A percentile compares a stretch with the other conserved stretches of the same genome.
Evolutionary conservation across 2,888 invertebrate species (phyloP).

Genomic region (Pachliopta kotzebuea): DNA sequence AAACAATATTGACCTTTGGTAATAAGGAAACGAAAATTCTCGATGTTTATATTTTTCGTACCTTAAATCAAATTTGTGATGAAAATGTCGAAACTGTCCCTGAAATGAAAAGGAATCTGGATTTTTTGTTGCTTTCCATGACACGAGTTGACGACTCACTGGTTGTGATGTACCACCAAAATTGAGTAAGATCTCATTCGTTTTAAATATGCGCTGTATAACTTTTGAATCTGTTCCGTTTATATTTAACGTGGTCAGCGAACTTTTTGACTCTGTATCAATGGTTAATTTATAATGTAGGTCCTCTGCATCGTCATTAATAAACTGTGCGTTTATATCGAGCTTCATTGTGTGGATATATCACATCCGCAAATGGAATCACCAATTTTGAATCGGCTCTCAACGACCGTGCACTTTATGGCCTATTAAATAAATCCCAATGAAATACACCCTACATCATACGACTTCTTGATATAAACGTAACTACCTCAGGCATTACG

Average conservation of each 20-base stretch:
- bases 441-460: conserved; percentile 27
- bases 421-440: conserved; percentile 33
- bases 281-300: background rate
- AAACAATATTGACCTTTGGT: background rate
- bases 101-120: too few relatives aligned
- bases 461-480: conserved; percentile 18
- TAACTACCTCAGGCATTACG: conserved; percentile 15
- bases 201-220: background rate
- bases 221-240: background rate
- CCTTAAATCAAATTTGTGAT: too few relatives aligned
- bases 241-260: background rate
- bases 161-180: too few relatives aligned
- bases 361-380: conserved; percentile 20
- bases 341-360: conserved; percentile 14
- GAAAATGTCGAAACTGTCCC: too few relatives aligned
- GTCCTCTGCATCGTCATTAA: background rate
- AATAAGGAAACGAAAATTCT: background rate
- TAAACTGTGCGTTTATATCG: conserved; percentile 10
- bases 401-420: conserved; percentile 27
- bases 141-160: too few relatives aligned
- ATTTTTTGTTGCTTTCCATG: too few relatives aligned
- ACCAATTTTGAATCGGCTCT: conserved; percentile 20
- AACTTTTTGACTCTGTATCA: background rate
- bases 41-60: too few relatives aligned
- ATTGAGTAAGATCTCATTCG: too few relatives aligned